Conservation (phyloP, 2,113 vertebrate species). For the Psittacula cyanocephala region DNA sequence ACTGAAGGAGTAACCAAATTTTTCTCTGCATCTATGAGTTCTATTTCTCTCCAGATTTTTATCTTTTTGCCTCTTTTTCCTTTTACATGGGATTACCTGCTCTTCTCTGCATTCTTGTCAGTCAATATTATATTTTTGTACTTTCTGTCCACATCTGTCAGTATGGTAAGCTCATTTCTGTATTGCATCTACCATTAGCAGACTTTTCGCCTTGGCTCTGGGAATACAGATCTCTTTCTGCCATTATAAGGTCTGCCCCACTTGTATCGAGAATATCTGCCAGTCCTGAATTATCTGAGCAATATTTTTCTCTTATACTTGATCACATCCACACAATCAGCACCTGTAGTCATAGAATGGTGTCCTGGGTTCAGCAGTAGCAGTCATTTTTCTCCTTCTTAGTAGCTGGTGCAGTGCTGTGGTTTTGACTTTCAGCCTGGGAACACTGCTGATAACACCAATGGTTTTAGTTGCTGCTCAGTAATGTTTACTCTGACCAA, state of each 20-base stretch:
- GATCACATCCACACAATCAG: neutral
- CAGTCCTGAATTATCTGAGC: neutral
- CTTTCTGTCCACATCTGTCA: neutral
- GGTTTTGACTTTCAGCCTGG: too few species aligned
- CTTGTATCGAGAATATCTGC: neutral
- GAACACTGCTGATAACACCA: too few species aligned
- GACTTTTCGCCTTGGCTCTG: neutral
- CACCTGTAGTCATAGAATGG: neutral
- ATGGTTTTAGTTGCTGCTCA: too few species aligned
- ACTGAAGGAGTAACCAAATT: neutral
- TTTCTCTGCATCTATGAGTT: neutral
- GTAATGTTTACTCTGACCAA: too few species aligned
- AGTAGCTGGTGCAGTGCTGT: too few species aligned
- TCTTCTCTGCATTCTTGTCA: neutral
- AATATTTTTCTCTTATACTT: neutral
- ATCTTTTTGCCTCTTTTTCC: neutral
- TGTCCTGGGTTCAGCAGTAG: neutral
- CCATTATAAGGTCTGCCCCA: neutral
- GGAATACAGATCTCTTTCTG: neutral
- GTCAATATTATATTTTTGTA: neutral
- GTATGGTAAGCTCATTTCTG: neutral
- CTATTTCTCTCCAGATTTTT: neutral
- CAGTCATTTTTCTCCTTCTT: too few species aligned
- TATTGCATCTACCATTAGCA: neutral
- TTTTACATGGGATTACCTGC: neutral